Evolutionary conservation across 1,140 invertebrate species (phyloP), one percentile per base, ranked within the genome.

Genomic region (Maconellicoccus hirsutus): DNA sequence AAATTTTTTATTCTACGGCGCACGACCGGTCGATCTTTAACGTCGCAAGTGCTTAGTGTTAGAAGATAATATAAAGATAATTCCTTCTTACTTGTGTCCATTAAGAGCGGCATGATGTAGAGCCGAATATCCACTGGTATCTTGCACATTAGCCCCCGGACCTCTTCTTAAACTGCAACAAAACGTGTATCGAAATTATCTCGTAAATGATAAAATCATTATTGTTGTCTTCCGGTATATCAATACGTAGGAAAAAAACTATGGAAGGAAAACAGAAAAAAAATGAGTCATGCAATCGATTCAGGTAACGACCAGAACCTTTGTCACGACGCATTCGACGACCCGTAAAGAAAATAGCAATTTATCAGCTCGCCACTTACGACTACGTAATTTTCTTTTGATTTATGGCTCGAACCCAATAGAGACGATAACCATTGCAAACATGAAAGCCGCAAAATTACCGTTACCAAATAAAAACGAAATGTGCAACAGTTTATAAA

Each of bases 31-130:
- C n/a, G n/a, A n/a, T n/a, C n/a, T n/a, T n/a, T n/a, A n/a, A n/a
- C 6, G 33, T 38, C 33, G 33, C 33, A 38, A 38, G 33, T 38
- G 6, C 6, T 38, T 38, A 38, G 14, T 38, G 33, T 38, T 14
- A 38, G 6, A 38, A 38, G 6, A 38, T 7, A 6, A 38, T 38
- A 14, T 38, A 14, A 14, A 7, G 33, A 14, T 38, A 14, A 14
- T 38, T 38, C n/a, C 39, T 61, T 83, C 85, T 85, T 86, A 95
- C 92, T 84, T 88, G 79, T 98, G 94, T 4, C 94, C 93, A 81
- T 97, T 94, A 38, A 98, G 83, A 69, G 94, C 90, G 59, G 96
- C 93, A 79, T 96, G 91, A 79, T 98, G 96, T 42, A 98, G 84
- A 6, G 93, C 89, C 7, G 95, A 94, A 78, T 96, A 96, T n/a